Conservation (phyloP, 2,888 invertebrate genomes). For the Mesochorus sp. region DNA sequence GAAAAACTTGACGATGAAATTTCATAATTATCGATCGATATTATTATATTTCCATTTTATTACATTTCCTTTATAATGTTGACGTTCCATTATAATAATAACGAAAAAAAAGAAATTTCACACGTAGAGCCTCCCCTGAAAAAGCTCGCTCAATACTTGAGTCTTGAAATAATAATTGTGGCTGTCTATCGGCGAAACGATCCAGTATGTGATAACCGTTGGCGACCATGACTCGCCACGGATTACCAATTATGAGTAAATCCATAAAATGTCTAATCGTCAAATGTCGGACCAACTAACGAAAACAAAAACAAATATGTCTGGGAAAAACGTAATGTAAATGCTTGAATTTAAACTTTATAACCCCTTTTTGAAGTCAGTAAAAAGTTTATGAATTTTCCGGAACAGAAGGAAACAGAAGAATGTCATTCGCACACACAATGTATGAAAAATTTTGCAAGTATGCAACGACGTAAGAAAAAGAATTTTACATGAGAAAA, state of each 20-base stretch:
- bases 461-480: background rate
- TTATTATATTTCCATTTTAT: background rate
- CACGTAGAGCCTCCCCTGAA: constrained; percentile 14
- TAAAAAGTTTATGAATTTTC: background rate
- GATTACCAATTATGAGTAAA: constrained; percentile 39
- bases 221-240: constrained; percentile 29
- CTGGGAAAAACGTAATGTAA: constrained; percentile 37
- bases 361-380: constrained; percentile 8
- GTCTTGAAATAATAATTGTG: constrained; percentile 12
- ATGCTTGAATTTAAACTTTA: background rate
- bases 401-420: background rate
- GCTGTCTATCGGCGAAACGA: background rate
- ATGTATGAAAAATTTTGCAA: background rate
- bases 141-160: background rate
- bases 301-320: constrained; percentile 26
- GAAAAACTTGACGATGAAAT: no score
- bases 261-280: constrained; percentile 10
- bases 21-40: no score
- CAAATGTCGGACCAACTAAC: constrained; percentile 17
- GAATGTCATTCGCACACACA: background rate
- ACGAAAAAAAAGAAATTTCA: background rate
- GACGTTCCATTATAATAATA: no score
- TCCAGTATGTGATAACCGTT: constrained; percentile 24
- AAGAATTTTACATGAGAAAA: no score
- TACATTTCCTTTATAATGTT: background rate